phyloP scores from a whole-genome alignment of 2,113 vertebrate species.

The Elanus axillaris region DNA sequence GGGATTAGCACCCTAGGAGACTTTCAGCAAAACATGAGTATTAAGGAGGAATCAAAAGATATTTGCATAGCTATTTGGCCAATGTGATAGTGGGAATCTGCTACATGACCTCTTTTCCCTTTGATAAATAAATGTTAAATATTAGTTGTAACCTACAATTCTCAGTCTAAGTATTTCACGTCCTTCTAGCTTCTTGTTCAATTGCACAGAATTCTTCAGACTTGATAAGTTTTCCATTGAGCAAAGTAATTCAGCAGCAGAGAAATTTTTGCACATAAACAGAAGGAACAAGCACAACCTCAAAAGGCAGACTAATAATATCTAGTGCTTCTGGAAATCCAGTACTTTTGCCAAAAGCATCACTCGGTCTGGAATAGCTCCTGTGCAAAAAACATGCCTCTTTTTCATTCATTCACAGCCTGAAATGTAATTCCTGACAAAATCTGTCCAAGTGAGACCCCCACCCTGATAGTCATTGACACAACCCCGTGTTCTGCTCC shows the following conservation, averaged over 20 bases:
- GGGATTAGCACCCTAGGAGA: neutral
- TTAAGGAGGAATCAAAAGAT: neutral
- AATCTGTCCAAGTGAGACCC: neutral
- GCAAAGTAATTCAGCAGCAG: neutral
- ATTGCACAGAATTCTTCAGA: neutral
- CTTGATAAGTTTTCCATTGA: neutral
- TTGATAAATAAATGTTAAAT: neutral
- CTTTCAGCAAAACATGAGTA: constrained; percentile 8
- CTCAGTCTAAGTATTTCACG: neutral
- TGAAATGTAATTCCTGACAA: neutral
- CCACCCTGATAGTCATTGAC: neutral
- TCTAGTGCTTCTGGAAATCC: neutral
- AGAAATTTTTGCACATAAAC: neutral
- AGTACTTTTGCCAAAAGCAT: neutral
- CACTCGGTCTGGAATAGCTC: neutral
- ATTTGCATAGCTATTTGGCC: constrained; percentile 8
- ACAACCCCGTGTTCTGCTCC: neutral
- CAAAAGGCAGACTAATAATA: neutral
- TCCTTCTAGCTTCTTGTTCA: neutral
- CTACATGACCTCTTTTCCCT: neutral
- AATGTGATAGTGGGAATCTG: neutral
- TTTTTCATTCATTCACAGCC: neutral
- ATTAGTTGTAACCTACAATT: neutral
- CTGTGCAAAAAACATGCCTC: neutral
- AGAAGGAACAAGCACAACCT: neutral